Percentiles rank a stretch among this genome's conserved stretches.
Conservation (phyloP, 37 sponge, comb jelly and placozoan genomes). For the Ephydatia muelleri region DNA sequence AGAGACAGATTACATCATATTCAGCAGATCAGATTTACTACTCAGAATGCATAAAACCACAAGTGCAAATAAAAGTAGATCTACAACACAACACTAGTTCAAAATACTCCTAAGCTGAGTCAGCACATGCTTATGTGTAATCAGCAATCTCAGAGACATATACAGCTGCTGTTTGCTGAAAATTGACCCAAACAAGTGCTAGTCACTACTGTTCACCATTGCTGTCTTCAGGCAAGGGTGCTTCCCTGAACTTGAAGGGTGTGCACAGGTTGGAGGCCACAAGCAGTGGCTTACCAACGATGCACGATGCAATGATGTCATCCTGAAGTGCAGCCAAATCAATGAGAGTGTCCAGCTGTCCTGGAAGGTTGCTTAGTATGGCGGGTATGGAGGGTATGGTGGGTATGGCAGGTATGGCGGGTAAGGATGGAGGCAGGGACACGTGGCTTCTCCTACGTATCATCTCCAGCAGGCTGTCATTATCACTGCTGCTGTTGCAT, state of each 20-base stretch:
- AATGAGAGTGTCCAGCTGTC: slow-evolving; percentile 33
- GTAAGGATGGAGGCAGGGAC: neutral
- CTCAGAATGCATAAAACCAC: no score
- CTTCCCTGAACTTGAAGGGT: slow-evolving; percentile 57
- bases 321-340: slow-evolving; percentile 58
- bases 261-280: slow-evolving; percentile 11
- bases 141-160: neutral
- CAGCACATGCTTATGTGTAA: neutral
- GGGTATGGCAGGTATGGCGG: neutral
- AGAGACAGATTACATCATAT: no score
- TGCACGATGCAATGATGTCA: slow-evolving; percentile 32
- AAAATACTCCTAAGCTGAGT: neutral
- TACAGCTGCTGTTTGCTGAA: neutral
- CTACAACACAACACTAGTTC: neutral
- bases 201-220: neutral
- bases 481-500: neutral
- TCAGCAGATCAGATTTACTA: no score
- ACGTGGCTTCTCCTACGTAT: slow-evolving; percentile 19
- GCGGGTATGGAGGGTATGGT: neutral
- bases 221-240: neutral
- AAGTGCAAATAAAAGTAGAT: no score
- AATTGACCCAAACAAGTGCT: neutral
- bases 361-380: slow-evolving; percentile 27
- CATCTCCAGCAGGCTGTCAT: slow-evolving; percentile 34
- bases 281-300: slow-evolving; percentile 66